Conservation (phyloP, 2,888 invertebrate species). For the Himalopsyche anomala region DNA sequence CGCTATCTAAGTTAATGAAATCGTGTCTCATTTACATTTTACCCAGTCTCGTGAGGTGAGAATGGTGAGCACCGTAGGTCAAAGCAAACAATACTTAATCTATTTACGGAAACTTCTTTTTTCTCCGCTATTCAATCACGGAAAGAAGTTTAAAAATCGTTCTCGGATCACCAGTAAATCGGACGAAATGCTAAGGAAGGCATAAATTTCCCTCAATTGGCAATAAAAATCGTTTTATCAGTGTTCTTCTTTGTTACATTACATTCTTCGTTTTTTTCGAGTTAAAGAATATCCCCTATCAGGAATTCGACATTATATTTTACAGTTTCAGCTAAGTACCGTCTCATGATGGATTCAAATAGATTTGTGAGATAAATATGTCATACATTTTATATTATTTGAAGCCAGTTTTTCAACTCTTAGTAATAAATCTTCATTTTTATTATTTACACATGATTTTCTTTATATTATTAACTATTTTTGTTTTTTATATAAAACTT, state of each 20-base stretch:
- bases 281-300: not conserved
- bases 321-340: not conserved
- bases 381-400: not conserved
- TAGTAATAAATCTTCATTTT: too few species aligned
- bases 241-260: conserved; percentile 30
- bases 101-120: conserved; percentile 3
- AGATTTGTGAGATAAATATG: not conserved
- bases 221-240: conserved; percentile 29
- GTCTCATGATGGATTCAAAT: not conserved
- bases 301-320: not conserved
- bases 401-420: not conserved
- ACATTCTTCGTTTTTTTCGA: not conserved
- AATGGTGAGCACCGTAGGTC: not conserved
- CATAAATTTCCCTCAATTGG: conserved; percentile 27
- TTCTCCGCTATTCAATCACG: not conserved
- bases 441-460: too few species aligned
- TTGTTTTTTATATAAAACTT: too few species aligned
- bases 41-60: conserved; percentile 11
- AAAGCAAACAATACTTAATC: conserved; percentile 12
- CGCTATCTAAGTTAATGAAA: not conserved
- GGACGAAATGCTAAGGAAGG: conserved; percentile 9
- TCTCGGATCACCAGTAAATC: conserved; percentile 8
- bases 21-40: conserved; percentile 25
- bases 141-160: conserved; percentile 10
- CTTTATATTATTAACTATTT: too few species aligned